Base-by-base conservation (phyloP, 2,797 vertebrate species). In the Sebastes hubbsi region DNA sequence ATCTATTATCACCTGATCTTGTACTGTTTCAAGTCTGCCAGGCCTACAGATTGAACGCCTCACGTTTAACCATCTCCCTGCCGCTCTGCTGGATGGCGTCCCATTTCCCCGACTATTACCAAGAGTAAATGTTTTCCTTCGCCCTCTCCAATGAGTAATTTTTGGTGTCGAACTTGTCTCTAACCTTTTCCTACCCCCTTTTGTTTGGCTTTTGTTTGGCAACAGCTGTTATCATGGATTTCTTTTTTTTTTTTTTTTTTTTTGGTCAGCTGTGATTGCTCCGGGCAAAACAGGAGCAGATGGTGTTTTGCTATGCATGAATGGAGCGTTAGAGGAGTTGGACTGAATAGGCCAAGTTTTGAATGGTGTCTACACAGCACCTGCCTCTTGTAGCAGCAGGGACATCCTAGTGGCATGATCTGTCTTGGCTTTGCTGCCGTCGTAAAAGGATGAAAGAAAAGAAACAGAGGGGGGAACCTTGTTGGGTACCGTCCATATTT, bases 251-350 rank as follows among this genome's bases (percentile, higher is more conserved):
- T 2, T 92, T 67, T 92, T 95, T 94, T 95, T 96, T 93, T 96
- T 92, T 96, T 97, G 98, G 98, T 99, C 98, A 99, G 98, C 98
- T 99, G 99, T 99, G 98, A 98, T 99, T 98, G 98, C 98, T 98
- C 96, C 95, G 97, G 98, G 99, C 97, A 97, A 98, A 99, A 98
- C 97, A 99, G 97, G 97, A 99, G 97, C 98, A 99, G 98, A 99
- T 99, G 99, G 99, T 98, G 98, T 99, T 99, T 99, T 99, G 98
- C 98, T 98, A 98, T 99, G 98, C 98, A 99, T 99, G 98, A 99
- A 99, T 99, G 97, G 97, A 96, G 96, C 96, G 97, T 97, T 97
- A 97, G 97, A 97, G 96, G 97, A 97, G 97, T 97, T 95, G 95
- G 96, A 96, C 96, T 99, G 97, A 99, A 99, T 99, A 99, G 98